Evolutionary conservation across 2,888 invertebrate genomes (phyloP), one percentile per base, ranked within the genome.

Genomic region (Endotricha flammealis): DNA sequence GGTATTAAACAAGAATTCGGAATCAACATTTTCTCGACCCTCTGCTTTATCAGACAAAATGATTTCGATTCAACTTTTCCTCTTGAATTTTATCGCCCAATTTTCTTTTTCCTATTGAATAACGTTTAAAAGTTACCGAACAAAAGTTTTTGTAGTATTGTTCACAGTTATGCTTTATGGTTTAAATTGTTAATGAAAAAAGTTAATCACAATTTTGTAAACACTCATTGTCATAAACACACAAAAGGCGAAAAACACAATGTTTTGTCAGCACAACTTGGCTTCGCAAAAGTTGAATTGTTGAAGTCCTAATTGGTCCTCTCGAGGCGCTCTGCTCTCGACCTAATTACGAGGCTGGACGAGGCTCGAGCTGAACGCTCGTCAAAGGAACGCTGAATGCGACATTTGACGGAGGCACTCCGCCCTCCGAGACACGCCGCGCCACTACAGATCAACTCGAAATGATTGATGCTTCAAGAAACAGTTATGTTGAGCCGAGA

Each of bases 321-420:
- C 35, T 35, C 13, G 13, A 34, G 22, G 8, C 25, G 27, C 16
- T 12, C 24, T 14, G 16, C 12, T 6, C 37, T 41, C 34, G 41
- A 41, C 41, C 41, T 11, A 41, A 41, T 41, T 41, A 41, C 20
- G 10, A 14, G 17, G n/a, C 25, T 34, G 29, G 29, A 32, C n/a
- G 10, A 3, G 16, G 12, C 25, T 6, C 13, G 20, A 9, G 13
- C 11, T 27, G 27, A 27, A 27, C 12, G 27, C 6, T 6, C 27
- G 12, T 27, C 12, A 27, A 27, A 34, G 22, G 29, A 13, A 13
- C 7, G 32, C 30, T 30, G 29, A 32, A 33, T 8, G 10, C 8
- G 28, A 29, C 29, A 12, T 13, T 22, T 39, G 24, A 9, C 8
- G 12, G 12, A 12, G 12, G n/a, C n/a, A n/a, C n/a, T n/a, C n/a